These are phyloP conservation scores for Indicator indicator DNA, from an alignment of 2,113 vertebrate genomes.

Conservation along the genomic window DNA sequence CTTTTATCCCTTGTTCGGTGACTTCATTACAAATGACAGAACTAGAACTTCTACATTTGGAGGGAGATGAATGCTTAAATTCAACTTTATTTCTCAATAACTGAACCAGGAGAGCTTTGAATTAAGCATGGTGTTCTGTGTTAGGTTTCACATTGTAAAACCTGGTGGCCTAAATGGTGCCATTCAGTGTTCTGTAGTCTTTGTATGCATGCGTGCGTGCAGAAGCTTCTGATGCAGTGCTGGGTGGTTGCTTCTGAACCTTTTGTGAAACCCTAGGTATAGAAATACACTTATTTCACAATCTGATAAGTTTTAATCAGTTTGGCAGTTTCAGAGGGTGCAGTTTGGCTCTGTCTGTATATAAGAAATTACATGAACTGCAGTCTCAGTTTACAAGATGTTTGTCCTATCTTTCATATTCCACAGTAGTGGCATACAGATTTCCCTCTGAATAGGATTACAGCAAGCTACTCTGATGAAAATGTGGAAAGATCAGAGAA, in stretches of 20 bases:
- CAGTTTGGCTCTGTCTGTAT: not conserved
- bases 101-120: not conserved
- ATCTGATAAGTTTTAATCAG: not conserved
- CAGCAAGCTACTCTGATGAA: not conserved
- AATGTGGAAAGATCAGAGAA: not conserved
- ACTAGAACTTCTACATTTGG: not conserved
- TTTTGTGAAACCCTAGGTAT: accelerated
- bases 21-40: constrained; percentile 63
- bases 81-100: constrained; percentile 5
- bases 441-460: not conserved
- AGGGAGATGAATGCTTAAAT: constrained; percentile 1
- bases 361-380: not conserved
- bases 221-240: not conserved
- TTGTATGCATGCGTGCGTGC: not conserved
- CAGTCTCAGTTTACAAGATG: not conserved
- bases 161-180: not conserved
- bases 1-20: constrained; percentile 76
- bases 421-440: not conserved
- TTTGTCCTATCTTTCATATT: not conserved
- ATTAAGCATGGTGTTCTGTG: not conserved
- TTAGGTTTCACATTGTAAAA: not conserved
- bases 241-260: not conserved
- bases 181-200: not conserved
- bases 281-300: not conserved
- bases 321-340: not conserved